Percentiles rank a stretch among this genome's conserved stretches.
These are phyloP conservation scores for Drosophila emarginata DNA, from an alignment of 2,888 invertebrate genomes.

Conservation along the genomic window DNA sequence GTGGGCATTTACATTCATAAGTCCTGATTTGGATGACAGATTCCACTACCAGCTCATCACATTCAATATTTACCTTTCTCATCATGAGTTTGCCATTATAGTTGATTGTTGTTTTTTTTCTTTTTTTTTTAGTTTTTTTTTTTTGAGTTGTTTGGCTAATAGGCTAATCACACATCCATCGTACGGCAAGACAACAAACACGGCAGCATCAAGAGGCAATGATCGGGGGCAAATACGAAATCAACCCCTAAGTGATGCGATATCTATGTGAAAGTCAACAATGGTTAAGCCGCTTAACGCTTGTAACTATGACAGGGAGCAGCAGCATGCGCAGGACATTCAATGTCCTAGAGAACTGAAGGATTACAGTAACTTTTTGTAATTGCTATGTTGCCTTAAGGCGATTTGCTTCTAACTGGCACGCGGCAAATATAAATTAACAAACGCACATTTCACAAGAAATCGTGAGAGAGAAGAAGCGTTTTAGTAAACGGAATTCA, in stretches of 20 bases:
- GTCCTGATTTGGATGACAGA: slow-evolving; percentile 35
- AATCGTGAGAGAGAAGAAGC: slow-evolving; percentile 54
- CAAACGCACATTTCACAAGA: slow-evolving; percentile 34
- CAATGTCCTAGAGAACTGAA: slow-evolving; percentile 11
- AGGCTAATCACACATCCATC: slow-evolving; percentile 78
- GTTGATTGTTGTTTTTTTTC: slow-evolving; percentile 35
- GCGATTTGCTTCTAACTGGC: slow-evolving; percentile 61
- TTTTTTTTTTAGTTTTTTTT: neutral
- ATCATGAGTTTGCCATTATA: slow-evolving; percentile 54
- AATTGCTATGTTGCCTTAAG: slow-evolving; percentile 70
- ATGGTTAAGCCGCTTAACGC: slow-evolving; percentile 80
- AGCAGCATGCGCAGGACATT: slow-evolving; percentile 44
- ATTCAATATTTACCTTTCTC: slow-evolving; percentile 75
- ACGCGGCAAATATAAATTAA: slow-evolving; percentile 76
- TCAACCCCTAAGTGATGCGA: slow-evolving; percentile 70
- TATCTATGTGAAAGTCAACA: slow-evolving; percentile 80
- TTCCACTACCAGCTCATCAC: slow-evolving; percentile 51
- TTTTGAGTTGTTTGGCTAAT: slow-evolving; percentile 67
- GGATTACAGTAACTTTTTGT: slow-evolving; percentile 76
- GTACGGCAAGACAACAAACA: slow-evolving; percentile 57
- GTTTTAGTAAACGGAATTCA: slow-evolving; percentile 3
- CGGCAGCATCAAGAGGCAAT: slow-evolving; percentile 14
- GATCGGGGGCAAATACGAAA: slow-evolving; percentile 18
- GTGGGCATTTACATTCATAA: slow-evolving; percentile 59
- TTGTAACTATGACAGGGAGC: slow-evolving; percentile 72